phyloP scores from a whole-genome alignment of 2,888 invertebrate genomes.

The Aromia moschata region DNA sequence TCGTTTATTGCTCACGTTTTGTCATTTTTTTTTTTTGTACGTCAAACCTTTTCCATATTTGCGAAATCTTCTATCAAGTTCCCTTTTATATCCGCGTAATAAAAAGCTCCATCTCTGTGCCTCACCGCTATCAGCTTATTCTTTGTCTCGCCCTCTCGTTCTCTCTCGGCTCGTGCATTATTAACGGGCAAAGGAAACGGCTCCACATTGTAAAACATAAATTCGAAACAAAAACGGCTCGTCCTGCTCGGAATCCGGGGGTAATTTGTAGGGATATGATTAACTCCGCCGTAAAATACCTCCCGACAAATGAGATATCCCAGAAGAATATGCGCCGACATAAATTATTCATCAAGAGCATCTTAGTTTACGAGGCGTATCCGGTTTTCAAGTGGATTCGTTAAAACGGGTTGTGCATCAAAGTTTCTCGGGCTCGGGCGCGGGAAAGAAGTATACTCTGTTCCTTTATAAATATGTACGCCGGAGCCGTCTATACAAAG shows the following conservation, averaged over 20 bases:
- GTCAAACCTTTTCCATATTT: too few species aligned
- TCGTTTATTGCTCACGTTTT: too few species aligned
- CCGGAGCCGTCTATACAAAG: too few species aligned
- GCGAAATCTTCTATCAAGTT: too few species aligned
- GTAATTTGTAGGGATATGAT: conserved; percentile 25
- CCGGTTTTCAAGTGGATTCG: conserved; percentile 15
- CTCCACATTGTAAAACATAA: background rate
- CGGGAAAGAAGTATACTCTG: conserved; percentile 31
- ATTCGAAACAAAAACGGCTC: background rate
- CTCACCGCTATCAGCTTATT: too few species aligned
- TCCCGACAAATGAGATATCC: conserved; percentile 24
- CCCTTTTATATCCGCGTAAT: too few species aligned
- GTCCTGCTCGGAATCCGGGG: background rate
- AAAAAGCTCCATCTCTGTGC: too few species aligned
- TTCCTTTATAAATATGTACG: too few species aligned
- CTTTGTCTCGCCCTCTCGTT: too few species aligned
- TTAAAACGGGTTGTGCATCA: conserved; percentile 9
- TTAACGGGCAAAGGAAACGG: background rate
- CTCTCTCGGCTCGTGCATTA: too few species aligned
- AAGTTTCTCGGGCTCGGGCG: background rate
- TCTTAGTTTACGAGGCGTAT: conserved; percentile 15
- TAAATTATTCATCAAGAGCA: conserved; percentile 25
- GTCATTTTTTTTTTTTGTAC: too few species aligned
- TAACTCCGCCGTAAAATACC: conserved; percentile 6
- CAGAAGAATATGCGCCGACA: conserved; percentile 19